Evolutionary conservation across 2,797 vertebrate genomes (phyloP).

Genomic region (Champsocephalus esox): DNA sequence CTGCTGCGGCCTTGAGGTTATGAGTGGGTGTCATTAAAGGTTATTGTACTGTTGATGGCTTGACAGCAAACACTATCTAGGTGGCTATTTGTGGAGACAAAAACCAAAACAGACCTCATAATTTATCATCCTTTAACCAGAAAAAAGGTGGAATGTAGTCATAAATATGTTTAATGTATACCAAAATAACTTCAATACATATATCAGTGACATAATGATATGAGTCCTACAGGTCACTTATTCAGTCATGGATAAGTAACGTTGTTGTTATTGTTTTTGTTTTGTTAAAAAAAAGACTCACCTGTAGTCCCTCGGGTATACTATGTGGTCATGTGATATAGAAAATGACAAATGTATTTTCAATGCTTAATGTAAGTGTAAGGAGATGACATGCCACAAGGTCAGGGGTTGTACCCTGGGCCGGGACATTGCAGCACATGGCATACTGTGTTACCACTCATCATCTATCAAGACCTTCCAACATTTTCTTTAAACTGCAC

Average conservation of each 20-base stretch:
- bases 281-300: background rate
- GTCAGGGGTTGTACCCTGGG: no score
- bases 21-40: conserved; percentile 53
- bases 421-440: no score
- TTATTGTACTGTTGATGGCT: conserved; percentile 13
- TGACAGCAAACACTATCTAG: conserved; percentile 28
- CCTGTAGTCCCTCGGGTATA: background rate
- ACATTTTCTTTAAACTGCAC: no score
- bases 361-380: no score
- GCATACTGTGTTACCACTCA: no score
- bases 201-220: no score
- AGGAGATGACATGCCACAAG: no score
- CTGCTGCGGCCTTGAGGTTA: conserved; percentile 24
- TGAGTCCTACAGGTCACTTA: background rate
- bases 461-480: no score
- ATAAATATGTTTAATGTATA: conserved; percentile 23
- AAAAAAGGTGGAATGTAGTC: conserved; percentile 17
- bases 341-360: background rate
- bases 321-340: background rate
- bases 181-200: background rate
- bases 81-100: conserved; percentile 6
- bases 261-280: background rate
- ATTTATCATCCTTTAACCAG: conserved; percentile 16
- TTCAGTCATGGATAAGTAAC: background rate
- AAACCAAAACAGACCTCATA: conserved; percentile 5